Conservation (phyloP, 2,888 invertebrate genomes). For the Drosophila koepferae region DNA sequence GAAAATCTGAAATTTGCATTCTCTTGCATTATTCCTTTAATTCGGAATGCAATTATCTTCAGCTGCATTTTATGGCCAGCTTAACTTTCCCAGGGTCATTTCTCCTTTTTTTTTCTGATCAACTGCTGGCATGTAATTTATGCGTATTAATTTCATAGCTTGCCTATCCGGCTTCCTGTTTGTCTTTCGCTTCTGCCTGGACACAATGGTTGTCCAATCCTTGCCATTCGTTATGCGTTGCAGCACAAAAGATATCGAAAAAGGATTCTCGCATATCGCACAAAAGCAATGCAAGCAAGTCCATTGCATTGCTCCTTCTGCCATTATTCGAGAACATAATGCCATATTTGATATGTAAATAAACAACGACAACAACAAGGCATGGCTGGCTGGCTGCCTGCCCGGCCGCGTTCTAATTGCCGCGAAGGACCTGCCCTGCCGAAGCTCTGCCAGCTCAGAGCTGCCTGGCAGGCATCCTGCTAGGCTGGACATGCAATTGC, state of each 20-base stretch:
- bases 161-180: conserved; percentile 79
- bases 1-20: not conserved
- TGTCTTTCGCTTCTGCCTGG: conserved; percentile 21
- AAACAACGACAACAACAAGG: conserved; percentile 43
- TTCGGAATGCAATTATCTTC: conserved; percentile 21
- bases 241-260: conserved; percentile 70
- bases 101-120: conserved; percentile 24
- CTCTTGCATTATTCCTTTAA: not conserved
- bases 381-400: conserved; percentile 15
- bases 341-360: conserved; percentile 76
- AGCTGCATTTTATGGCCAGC: conserved; percentile 24
- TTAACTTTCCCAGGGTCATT: conserved; percentile 49
- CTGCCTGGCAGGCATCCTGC: conserved; percentile 23
- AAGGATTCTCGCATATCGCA: conserved; percentile 58
- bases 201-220: conserved; percentile 59
- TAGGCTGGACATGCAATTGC: conserved; percentile 78
- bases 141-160: conserved; percentile 78
- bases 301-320: conserved; percentile 54
- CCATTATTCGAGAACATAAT: conserved; percentile 67
- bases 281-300: conserved; percentile 65
- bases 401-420: conserved; percentile 69
- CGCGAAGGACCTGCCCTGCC: conserved; percentile 66
- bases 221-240: conserved; percentile 58
- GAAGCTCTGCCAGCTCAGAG: not conserved
- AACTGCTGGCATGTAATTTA: conserved; percentile 65